Evolutionary conservation across 2,797 vertebrate genomes (phyloP).

Genomic region (Kryptopterus vitreolus): DNA sequence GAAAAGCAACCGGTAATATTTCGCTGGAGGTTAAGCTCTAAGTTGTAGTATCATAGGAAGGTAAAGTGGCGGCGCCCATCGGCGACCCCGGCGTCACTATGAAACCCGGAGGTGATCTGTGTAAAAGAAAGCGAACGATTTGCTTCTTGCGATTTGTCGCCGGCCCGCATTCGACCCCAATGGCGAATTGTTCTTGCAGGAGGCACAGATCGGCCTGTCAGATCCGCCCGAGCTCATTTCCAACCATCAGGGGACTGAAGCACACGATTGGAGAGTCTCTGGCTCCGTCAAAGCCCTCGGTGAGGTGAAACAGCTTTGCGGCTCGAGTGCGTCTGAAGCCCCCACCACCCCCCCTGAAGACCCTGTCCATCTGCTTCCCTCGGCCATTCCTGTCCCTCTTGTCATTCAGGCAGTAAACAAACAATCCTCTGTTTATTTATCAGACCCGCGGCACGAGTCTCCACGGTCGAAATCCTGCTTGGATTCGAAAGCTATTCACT

Average conservation of each 20-base stretch:
- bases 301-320: constrained; percentile 50
- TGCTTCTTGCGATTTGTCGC: constrained; percentile 65
- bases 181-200: constrained; percentile 53
- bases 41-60: constrained; percentile 36
- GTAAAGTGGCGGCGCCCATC: constrained; percentile 56
- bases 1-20: constrained; percentile 71
- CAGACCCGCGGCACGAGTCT: constrained; percentile 44
- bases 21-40: constrained; percentile 54
- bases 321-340: constrained; percentile 59
- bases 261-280: constrained; percentile 47
- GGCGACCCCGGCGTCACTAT: constrained; percentile 58
- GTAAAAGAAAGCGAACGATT: constrained; percentile 65
- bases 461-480: constrained; percentile 42
- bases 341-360: too few relatives aligned
- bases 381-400: constrained; percentile 65
- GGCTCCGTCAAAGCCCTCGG: constrained; percentile 52
- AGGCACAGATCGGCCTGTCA: constrained; percentile 63
- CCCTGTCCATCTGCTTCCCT: constrained; percentile 70
- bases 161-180: constrained; percentile 55
- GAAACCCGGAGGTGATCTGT: constrained; percentile 66
- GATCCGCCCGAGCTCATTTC: constrained; percentile 54
- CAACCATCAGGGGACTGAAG: constrained; percentile 47
- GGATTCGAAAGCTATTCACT: constrained; percentile 40
- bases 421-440: constrained; percentile 62
- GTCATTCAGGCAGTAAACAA: constrained; percentile 59